Evolutionary conservation across 1,140 invertebrate genomes (phyloP), one percentile per base, ranked within the genome.

Genomic region (Pollicipes pollicipes): DNA sequence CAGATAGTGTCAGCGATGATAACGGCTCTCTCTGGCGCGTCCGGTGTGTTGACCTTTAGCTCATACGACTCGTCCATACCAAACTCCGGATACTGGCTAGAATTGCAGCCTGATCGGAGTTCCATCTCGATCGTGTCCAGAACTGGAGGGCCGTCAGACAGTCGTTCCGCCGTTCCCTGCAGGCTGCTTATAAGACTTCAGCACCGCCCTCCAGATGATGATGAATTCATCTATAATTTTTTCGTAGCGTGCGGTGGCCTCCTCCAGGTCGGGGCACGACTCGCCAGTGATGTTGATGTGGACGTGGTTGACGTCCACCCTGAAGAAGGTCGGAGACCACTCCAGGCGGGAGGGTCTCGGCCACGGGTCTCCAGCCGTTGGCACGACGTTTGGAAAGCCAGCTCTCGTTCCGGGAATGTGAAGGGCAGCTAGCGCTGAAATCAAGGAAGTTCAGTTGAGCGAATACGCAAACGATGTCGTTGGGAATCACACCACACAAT

Each of bases 61-160:
- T 6, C 6, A 17, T 35, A 35, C 6, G 35, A 35, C 35, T 35
- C 35, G 35, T 35, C 35, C 35, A 35, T 35, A 17, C 35, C 35
- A 17, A 8, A 35, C 35, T 35, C 35, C 6, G 35, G 35, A 17
- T 35, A 35, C 35, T 35, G 35, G 35, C 17, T 17, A 85, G 89
- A 89, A 16, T 82, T 73, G n/a, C 85, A 77, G 72, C 83, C 76
- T 0, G 88, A 88, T 21, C 21, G 63, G 3, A 27, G 27, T 70
- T 82, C 82, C 1, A 81, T 78, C 69, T 81, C 78, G 76, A 87
- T 89, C 1, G 79, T 76, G 17, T 77, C 76, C 30, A 78, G 79
- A 21, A 88, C 75, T 28, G 82, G 76, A n/a, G 35, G 35, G 6
- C 6, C 6, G 35, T 35, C 35, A n/a, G n/a, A n/a, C n/a, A n/a